A percentile compares a stretch with the other conserved stretches of the same genome.
phyloP scores from a whole-genome alignment of 2,797 vertebrate species.

The Cuniculus paca region DNA sequence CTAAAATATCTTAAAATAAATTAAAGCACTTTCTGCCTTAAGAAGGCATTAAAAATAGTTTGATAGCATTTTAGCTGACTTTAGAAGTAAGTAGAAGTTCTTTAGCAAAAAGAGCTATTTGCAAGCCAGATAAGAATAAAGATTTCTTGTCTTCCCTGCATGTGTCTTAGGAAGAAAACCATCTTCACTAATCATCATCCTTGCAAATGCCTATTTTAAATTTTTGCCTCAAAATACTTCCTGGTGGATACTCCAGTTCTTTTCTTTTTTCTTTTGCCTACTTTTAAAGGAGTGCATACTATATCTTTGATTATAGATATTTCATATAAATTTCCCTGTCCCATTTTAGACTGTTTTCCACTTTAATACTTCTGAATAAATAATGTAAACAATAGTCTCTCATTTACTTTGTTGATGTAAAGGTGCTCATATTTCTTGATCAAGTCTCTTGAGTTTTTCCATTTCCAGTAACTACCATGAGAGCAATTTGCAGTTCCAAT shows the following conservation, averaged over 20 bases:
- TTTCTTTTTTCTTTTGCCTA: background rate
- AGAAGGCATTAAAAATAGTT: conserved; percentile 29
- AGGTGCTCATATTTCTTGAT: conserved; percentile 6
- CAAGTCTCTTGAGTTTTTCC: background rate
- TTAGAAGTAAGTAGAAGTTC: background rate
- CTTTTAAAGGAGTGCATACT: background rate
- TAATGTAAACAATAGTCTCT: background rate
- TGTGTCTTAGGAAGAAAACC: background rate
- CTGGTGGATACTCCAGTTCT: too few species aligned
- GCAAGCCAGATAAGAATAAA: conserved; percentile 4
- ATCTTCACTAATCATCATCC: background rate
- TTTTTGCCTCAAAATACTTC: conserved; percentile 14
- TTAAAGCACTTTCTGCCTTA: conserved; percentile 52
- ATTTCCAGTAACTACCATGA: conserved; percentile 47
- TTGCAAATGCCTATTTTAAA: conserved; percentile 38
- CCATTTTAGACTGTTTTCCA: background rate
- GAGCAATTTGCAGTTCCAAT: conserved; percentile 57
- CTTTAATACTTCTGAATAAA: conserved; percentile 7
- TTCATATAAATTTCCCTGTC: background rate
- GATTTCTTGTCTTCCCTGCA: background rate
- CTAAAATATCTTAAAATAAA: conserved; percentile 71
- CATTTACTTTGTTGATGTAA: background rate
- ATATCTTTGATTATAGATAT: background rate
- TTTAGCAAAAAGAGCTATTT: conserved; percentile 16
- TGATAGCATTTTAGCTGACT: conserved; percentile 60